Conservation (phyloP, 2,113 vertebrate genomes). For the Zeus faber region DNA sequence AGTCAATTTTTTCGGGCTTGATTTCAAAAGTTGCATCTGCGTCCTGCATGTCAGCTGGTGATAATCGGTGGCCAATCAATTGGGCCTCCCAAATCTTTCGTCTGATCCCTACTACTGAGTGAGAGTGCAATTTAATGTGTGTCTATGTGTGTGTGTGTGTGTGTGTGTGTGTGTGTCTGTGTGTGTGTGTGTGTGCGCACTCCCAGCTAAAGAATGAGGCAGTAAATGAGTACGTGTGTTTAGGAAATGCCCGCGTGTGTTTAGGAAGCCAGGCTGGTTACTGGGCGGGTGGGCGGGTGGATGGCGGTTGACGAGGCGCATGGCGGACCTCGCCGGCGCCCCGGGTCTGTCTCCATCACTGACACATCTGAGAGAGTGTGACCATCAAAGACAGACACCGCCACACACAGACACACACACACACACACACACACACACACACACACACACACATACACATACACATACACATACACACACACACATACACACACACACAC, state of each 20-base stretch:
- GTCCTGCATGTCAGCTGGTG: no score
- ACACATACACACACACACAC: conserved; percentile 19
- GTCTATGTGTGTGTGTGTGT: conserved; percentile 12
- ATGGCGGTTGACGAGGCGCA: no score
- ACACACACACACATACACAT: background rate
- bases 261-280: background rate
- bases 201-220: conserved; percentile 8
- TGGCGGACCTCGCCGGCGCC: conserved; percentile 27
- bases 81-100: no score
- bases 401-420: conserved; percentile 43
- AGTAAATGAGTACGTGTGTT: conserved; percentile 47
- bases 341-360: conserved; percentile 1
- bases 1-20: no score
- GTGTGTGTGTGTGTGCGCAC: conserved; percentile 28
- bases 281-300: no score
- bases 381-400: no score
- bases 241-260: background rate
- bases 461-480: conserved; percentile 13
- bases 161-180: conserved; percentile 24
- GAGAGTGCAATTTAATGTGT: no score
- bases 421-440: conserved; percentile 1
- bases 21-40: no score
- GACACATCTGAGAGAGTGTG: no score
- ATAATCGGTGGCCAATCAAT: no score
- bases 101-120: no score